phyloP scores from a whole-genome alignment of 2,888 invertebrate species.

The Leucoptera coffeella region DNA sequence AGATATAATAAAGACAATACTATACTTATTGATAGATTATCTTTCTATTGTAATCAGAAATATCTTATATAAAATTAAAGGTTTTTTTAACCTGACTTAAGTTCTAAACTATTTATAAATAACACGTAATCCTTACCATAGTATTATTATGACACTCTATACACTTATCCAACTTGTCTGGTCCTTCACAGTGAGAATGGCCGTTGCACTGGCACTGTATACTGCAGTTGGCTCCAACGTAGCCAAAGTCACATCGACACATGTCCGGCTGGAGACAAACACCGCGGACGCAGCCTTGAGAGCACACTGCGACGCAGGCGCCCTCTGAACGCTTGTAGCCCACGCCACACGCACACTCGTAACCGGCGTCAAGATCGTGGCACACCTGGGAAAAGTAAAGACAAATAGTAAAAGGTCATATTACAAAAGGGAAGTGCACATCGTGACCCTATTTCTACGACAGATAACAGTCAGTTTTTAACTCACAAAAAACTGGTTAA shows the following conservation, averaged over 20 bases:
- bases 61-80: too few relatives aligned
- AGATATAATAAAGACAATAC: too few relatives aligned
- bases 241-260: conserved; percentile 90
- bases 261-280: conserved; percentile 75
- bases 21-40: too few relatives aligned
- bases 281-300: conserved; percentile 82
- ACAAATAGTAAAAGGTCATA: too few relatives aligned
- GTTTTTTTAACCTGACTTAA: too few relatives aligned
- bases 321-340: conserved; percentile 59
- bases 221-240: conserved; percentile 89
- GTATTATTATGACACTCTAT: conserved; percentile 86
- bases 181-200: conserved; percentile 86
- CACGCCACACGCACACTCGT: conserved; percentile 76
- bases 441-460: background rate
- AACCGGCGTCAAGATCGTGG: conserved; percentile 74
- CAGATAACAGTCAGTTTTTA: too few relatives aligned
- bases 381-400: conserved; percentile 63
- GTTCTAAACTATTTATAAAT: background rate
- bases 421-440: background rate
- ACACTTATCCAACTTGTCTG: conserved; percentile 76
- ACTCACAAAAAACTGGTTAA: too few relatives aligned
- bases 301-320: conserved; percentile 74
- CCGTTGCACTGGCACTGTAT: conserved; percentile 93
- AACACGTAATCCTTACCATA: conserved; percentile 47
- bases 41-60: too few relatives aligned